phyloP scores from a whole-genome alignment of 2,888 invertebrate species.

The Dorcus parallelipipedus region DNA sequence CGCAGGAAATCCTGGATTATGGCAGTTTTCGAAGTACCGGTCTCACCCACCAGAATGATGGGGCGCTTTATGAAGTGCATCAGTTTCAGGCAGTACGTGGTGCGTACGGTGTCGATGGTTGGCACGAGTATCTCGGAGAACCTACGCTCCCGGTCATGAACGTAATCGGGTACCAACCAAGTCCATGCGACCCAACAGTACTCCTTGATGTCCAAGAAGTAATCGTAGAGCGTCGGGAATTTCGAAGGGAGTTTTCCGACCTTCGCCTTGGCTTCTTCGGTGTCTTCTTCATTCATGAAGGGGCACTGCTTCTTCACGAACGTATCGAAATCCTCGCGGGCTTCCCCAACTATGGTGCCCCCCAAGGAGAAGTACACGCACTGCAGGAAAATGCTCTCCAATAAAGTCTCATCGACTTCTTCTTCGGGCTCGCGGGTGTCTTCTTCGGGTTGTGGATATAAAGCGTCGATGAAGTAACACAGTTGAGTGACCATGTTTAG shows the following conservation, averaged over 20 bases:
- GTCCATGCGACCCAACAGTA: constrained; percentile 83
- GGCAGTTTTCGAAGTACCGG: constrained; percentile 90
- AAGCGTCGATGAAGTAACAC: constrained; percentile 74
- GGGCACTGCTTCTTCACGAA: constrained; percentile 74
- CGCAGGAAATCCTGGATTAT: constrained; percentile 79
- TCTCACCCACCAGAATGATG: constrained; percentile 82
- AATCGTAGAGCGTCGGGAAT: constrained; percentile 75
- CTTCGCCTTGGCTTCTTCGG: constrained; percentile 60
- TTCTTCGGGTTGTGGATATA: constrained; percentile 52
- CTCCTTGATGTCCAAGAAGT: constrained; percentile 66
- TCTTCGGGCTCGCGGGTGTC: constrained; percentile 50
- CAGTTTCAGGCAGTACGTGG: constrained; percentile 72
- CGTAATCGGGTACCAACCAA: constrained; percentile 72
- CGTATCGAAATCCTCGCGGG: constrained; percentile 70
- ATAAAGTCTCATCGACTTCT: constrained; percentile 55
- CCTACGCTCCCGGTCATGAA: constrained; percentile 65
- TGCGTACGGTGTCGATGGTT: constrained; percentile 80
- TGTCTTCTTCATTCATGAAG: constrained; percentile 68
- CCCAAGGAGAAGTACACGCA: constrained; percentile 84
- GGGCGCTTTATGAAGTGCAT: constrained; percentile 76
- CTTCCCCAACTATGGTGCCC: constrained; percentile 68
- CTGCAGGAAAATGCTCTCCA: constrained; percentile 71
- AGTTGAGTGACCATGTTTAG: constrained; percentile 86
- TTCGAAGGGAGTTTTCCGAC: constrained; percentile 66
- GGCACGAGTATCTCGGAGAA: constrained; percentile 87